These are phyloP conservation scores for Eueremaeus valkanovi DNA, from an alignment of 2,888 invertebrate species.

Conservation along the genomic window DNA sequence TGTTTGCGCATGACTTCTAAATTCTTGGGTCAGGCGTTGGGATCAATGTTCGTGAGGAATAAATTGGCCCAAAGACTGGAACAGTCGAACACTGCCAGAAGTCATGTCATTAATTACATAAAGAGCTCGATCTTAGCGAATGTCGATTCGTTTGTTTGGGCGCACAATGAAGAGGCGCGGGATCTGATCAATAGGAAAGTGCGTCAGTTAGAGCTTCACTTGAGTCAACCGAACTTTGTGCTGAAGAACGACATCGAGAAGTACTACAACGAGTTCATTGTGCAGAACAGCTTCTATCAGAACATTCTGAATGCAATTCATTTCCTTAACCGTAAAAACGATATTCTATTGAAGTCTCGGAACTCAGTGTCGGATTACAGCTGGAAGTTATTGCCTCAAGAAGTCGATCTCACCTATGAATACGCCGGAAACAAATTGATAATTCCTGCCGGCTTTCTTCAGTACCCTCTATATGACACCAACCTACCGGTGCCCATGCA, in stretches of 20 bases:
- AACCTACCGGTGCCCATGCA: slow-evolving; percentile 56
- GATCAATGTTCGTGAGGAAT: slow-evolving; percentile 54
- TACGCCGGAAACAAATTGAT: slow-evolving; percentile 50
- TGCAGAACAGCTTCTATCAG: slow-evolving; percentile 43
- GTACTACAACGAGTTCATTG: slow-evolving; percentile 45
- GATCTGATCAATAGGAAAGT: slow-evolving; percentile 41
- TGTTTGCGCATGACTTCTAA: slow-evolving; percentile 56
- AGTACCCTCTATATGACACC: slow-evolving; percentile 54
- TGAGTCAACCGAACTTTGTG: slow-evolving; percentile 44
- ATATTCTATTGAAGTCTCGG: slow-evolving; percentile 41
- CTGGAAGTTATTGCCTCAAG: slow-evolving; percentile 45
- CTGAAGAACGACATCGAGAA: slow-evolving; percentile 40
- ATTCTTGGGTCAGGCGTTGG: slow-evolving; percentile 57
- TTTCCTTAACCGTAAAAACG: slow-evolving; percentile 44
- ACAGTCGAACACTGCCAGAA: slow-evolving; percentile 15
- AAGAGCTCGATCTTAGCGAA: slow-evolving; percentile 33
- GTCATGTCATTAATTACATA: slow-evolving; percentile 30
- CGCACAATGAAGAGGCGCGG: slow-evolving; percentile 29
- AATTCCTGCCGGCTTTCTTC: slow-evolving; percentile 55
- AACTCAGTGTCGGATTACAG: slow-evolving; percentile 39
- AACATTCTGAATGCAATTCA: slow-evolving; percentile 44
- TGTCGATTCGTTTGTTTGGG: slow-evolving; percentile 35
- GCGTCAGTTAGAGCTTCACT: slow-evolving; percentile 40
- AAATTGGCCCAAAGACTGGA: slow-evolving; percentile 43
- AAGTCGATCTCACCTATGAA: slow-evolving; percentile 43